Percentiles rank a stretch among this genome's conserved stretches.
phyloP scores from a whole-genome alignment of 2,888 invertebrate genomes.

The Campoletis raptor region DNA sequence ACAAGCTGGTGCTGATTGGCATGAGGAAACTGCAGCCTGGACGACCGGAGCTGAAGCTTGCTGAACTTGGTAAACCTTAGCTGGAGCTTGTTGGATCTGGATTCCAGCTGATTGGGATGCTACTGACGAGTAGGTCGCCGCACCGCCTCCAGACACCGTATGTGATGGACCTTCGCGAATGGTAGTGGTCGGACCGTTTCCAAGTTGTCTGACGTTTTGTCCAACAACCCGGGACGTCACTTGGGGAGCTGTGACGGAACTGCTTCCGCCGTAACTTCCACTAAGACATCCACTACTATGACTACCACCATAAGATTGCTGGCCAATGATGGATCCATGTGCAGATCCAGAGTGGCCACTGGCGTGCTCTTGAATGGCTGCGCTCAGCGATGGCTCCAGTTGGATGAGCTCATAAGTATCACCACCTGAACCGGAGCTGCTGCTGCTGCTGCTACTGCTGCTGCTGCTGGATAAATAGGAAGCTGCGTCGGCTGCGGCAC shows the following conservation, averaged over 20 bases:
- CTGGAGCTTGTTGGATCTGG: background rate
- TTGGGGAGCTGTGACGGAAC: background rate
- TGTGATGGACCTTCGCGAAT: background rate
- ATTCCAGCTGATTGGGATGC: background rate
- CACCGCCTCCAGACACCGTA: background rate
- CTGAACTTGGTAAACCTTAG: too few species aligned
- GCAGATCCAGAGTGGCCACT: background rate
- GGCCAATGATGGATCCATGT: background rate
- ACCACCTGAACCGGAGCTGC: background rate
- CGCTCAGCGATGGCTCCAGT: background rate
- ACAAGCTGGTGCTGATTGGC: background rate
- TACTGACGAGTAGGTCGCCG: background rate
- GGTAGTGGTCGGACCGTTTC: background rate
- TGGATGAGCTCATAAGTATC: background rate
- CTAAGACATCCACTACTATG: too few species aligned
- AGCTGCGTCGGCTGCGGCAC: constrained; percentile 8
- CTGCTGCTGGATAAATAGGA: background rate
- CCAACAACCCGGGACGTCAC: constrained; percentile 23
- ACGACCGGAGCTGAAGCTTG: background rate
- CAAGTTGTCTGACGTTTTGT: constrained; percentile 5
- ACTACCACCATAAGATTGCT: background rate
- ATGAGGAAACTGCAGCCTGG: background rate
- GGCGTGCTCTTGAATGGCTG: background rate
- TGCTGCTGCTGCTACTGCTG: background rate
- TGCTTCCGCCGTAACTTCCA: background rate